Percentiles rank a stretch among this genome's conserved stretches.
phyloP scores from a whole-genome alignment of 2,113 vertebrate species.

The Tragulus kanchil region DNA sequence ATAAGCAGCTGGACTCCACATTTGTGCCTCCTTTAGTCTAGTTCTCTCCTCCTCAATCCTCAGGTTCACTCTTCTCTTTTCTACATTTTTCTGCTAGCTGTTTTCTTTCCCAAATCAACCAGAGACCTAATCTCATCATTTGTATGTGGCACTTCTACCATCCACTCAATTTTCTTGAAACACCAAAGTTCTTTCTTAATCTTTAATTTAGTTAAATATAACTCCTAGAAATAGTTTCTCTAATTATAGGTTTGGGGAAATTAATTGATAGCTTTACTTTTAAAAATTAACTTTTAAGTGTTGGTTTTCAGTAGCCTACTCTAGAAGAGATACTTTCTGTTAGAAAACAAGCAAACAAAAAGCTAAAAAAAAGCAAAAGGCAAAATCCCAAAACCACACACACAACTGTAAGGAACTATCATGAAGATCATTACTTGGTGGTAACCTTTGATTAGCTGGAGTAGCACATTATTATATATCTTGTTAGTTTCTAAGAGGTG shows the following conservation, averaged over 20 bases:
- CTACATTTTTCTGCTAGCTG: not conserved
- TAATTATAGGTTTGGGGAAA: not conserved
- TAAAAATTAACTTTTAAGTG: not conserved
- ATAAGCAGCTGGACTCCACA: not conserved
- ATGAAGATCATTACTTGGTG: not conserved
- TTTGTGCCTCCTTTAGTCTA: not conserved
- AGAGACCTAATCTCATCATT: not conserved
- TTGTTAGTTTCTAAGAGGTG: not conserved
- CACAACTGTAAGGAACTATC: not conserved
- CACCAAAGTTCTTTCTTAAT: not conserved
- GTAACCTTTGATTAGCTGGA: not conserved
- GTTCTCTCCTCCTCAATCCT: not conserved
- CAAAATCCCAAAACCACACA: not conserved
- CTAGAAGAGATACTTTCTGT: not conserved
- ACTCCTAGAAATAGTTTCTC: not conserved
- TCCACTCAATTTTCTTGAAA: not conserved
- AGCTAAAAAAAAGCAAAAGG: not conserved
- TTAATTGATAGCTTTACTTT: not conserved
- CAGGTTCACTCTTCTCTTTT: not conserved
- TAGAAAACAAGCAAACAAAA: not conserved
- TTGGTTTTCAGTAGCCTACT: not conserved
- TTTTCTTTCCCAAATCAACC: not conserved
- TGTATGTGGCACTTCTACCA: not conserved
- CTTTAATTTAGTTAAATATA: not conserved
- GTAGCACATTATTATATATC: not conserved